Evolutionary conservation across 2,888 invertebrate genomes (phyloP).

Genomic region (Zhengitettix transpicula): DNA sequence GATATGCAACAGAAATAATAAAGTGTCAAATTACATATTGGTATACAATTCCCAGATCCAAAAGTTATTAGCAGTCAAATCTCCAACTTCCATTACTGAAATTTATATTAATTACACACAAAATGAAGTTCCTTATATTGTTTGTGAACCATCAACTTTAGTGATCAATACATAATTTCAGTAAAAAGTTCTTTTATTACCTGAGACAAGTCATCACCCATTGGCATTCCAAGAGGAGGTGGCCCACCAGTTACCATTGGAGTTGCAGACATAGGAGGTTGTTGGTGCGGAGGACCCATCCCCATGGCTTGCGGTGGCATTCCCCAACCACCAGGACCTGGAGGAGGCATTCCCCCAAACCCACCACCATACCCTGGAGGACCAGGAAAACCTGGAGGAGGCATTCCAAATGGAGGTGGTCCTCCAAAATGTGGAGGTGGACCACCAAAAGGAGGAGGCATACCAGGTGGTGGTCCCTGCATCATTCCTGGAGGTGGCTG

Average conservation of each 20-base stretch:
- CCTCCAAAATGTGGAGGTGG: conserved; percentile 20
- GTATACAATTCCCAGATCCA: too few species aligned
- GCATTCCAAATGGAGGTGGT: conserved; percentile 45
- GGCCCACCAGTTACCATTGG: conserved; percentile 6
- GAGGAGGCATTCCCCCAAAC: conserved; percentile 26
- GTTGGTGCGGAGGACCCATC: conserved; percentile 15
- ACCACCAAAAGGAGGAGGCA: conserved; percentile 18
- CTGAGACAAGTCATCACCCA: conserved; percentile 1
- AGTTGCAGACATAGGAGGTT: conserved; percentile 9
- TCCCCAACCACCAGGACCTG: conserved; percentile 18
- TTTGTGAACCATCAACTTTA: too few species aligned
- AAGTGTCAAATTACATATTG: too few species aligned
- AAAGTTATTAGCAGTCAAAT: too few species aligned
- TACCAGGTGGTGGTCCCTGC: conserved; percentile 16
- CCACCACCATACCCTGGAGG: conserved; percentile 17
- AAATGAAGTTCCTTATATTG: too few species aligned
- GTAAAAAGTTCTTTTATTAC: not conserved
- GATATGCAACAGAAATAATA: too few species aligned
- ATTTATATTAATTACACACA: too few species aligned
- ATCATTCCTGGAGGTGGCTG: conserved; percentile 16
- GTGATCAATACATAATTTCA: too few species aligned
- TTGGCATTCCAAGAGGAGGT: not conserved
- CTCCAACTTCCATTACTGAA: too few species aligned
- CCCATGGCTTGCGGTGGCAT: conserved; percentile 20
- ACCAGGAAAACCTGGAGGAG: conserved; percentile 45